Conservation (phyloP, 2,888 invertebrate genomes). For the Trachelus tabidus region DNA sequence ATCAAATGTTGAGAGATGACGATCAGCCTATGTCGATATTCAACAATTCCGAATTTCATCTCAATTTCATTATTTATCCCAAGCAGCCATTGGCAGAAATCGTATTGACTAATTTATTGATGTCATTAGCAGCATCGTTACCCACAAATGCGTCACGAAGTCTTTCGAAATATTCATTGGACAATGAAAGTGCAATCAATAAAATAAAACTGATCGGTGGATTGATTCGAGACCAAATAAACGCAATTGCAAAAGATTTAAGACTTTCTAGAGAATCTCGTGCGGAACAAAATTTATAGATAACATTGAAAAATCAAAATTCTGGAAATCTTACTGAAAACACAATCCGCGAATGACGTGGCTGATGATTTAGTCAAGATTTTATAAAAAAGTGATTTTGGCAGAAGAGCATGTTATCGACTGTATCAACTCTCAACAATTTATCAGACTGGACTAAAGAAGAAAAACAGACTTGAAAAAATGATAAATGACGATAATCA, state of each 20-base stretch:
- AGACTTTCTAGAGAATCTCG: neutral
- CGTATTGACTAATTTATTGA: neutral
- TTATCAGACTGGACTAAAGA: slow-evolving; percentile 29
- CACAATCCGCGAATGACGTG: neutral
- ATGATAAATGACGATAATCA: too few relatives aligned
- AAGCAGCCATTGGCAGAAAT: neutral
- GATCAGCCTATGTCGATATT: neutral
- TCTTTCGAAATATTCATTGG: neutral
- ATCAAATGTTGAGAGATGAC: neutral
- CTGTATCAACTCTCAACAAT: slow-evolving; percentile 27
- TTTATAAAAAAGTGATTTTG: slow-evolving; percentile 26
- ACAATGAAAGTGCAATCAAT: neutral
- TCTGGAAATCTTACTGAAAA: neutral
- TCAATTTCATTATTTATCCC: neutral
- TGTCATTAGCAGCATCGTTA: neutral
- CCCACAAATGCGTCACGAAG: neutral
- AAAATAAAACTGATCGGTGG: neutral
- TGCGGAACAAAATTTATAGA: too few relatives aligned
- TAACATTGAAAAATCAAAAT: neutral
- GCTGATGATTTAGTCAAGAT: slow-evolving; percentile 26
- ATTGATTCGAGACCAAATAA: neutral
- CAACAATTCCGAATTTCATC: neutral
- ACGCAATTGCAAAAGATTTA: neutral
- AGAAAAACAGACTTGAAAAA: slow-evolving; percentile 11
- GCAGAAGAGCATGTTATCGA: slow-evolving; percentile 26